Conservation (phyloP, 2,888 invertebrate genomes). For the Aproaerema taeniolella region DNA sequence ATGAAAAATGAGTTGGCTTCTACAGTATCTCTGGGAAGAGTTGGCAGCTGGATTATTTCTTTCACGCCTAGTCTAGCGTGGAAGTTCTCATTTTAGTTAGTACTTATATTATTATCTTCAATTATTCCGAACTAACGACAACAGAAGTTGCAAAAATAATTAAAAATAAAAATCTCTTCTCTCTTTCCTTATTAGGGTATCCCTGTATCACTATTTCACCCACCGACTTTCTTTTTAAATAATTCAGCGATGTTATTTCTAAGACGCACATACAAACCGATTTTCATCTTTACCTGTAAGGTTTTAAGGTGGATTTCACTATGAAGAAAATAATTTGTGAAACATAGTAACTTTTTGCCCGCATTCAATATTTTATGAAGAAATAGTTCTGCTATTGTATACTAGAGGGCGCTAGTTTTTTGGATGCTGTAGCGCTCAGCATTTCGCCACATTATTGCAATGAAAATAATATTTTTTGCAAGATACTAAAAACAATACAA, state of each 20-base stretch:
- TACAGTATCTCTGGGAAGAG: too few species aligned
- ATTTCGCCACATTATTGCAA: too few species aligned
- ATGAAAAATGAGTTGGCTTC: too few species aligned
- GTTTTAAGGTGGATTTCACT: conserved; percentile 34
- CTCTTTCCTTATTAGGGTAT: conserved; percentile 29
- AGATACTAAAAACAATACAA: too few species aligned
- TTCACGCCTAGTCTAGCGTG: too few species aligned
- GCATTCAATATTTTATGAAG: conserved; percentile 52
- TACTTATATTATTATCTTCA: too few species aligned
- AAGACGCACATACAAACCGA: conserved; percentile 24
- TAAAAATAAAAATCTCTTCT: conserved; percentile 29
- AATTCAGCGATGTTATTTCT: conserved; percentile 54
- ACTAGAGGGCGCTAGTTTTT: conserved; percentile 30
- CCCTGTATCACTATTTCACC: conserved; percentile 48
- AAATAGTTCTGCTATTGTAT: conserved; percentile 24
- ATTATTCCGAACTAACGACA: too few species aligned
- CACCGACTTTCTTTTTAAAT: conserved; percentile 44
- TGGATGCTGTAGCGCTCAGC: too few species aligned
- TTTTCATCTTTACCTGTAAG: conserved; percentile 27
- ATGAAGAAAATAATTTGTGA: conserved; percentile 29
- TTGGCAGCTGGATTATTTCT: too few species aligned
- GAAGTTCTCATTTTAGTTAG: too few species aligned
- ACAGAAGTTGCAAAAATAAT: too few species aligned
- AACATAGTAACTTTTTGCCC: conserved; percentile 56
- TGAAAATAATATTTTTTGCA: too few species aligned